These are phyloP conservation scores for Channallabes apus DNA, from an alignment of 2,797 vertebrate species.

Conservation along the genomic window DNA sequence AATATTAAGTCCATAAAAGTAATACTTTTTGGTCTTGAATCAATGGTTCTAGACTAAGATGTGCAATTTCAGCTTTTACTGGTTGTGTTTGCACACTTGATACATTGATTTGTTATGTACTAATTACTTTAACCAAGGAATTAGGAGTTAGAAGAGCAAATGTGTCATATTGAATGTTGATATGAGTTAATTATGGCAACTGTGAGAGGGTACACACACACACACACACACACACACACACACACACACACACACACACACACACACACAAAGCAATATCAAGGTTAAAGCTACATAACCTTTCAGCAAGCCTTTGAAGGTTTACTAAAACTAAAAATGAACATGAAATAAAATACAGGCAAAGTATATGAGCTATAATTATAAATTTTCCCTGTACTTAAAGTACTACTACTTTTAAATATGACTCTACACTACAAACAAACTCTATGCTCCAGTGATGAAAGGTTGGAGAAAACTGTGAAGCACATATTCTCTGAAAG, in stretches of 20 bases:
- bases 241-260: not conserved
- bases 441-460: too few relatives aligned
- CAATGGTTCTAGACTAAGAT: not conserved
- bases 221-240: not conserved
- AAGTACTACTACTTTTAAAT: too few relatives aligned
- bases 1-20: not conserved
- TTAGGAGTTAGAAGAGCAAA: not conserved
- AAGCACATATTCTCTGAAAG: too few relatives aligned
- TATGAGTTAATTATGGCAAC: not conserved
- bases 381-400: too few relatives aligned
- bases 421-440: too few relatives aligned
- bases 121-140: not conserved
- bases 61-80: not conserved
- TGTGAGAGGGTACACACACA: not conserved
- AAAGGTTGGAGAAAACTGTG: too few relatives aligned
- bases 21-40: not conserved
- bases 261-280: not conserved
- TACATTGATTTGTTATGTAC: not conserved
- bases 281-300: slow-evolving; percentile 1
- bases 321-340: not conserved
- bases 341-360: not conserved
- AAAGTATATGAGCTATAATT: not conserved
- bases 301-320: not conserved
- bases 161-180: not conserved
- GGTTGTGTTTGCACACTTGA: not conserved